Base-by-base conservation (phyloP, 2,113 vertebrate genomes). In the Nymphicus hollandicus region DNA sequence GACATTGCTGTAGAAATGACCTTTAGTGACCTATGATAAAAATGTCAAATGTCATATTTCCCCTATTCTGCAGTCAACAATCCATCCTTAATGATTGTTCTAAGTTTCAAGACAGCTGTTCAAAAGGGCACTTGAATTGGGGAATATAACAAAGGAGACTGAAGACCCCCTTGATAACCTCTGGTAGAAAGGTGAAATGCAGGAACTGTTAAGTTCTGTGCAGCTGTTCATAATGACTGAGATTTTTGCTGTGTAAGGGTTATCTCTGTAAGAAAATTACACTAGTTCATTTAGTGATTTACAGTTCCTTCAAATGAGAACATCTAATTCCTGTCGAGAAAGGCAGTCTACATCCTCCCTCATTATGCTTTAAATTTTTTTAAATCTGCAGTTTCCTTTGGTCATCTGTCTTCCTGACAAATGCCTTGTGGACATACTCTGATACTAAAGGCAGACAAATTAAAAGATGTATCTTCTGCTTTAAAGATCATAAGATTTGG, bases 21-120 rank as follows among this genome's bases (percentile, higher is more conserved):
- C 91, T 96, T 95, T 90, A 81, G 39, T 25, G 24, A 95, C 86
- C 90, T 92, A 81, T 43, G 47, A 81, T 55, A 87, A 76, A 96
- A 96, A 93, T 79, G 39, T 92, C 83, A 86, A 89, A 78, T 73
- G 31, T n/a, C 60, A 22, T 33, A 29, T 81, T 83, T 82, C 58
- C 69, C 64, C 41, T 82, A 31, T 82, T 80, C 47, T 91, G 18
- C 25, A 83, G 46, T 61, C 58, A 95, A 77, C 35, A 91, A 35
- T 66, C 52, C 46, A 58, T 52, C 39, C 18, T 55, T 83, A 93
- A 95, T 85, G 43, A 91, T 77, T 53, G 66, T 60, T 83, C 66
- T 66, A 80, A 85, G 89, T 95, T 95, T 93, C 55, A 85, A 78
- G 56, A 52, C 12, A 69, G n/a, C 13, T 81, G 14, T 28, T 88